These are phyloP conservation scores for Ruditapes philippinarum DNA, from an alignment of 1,140 invertebrate species.

Conservation along the genomic window DNA sequence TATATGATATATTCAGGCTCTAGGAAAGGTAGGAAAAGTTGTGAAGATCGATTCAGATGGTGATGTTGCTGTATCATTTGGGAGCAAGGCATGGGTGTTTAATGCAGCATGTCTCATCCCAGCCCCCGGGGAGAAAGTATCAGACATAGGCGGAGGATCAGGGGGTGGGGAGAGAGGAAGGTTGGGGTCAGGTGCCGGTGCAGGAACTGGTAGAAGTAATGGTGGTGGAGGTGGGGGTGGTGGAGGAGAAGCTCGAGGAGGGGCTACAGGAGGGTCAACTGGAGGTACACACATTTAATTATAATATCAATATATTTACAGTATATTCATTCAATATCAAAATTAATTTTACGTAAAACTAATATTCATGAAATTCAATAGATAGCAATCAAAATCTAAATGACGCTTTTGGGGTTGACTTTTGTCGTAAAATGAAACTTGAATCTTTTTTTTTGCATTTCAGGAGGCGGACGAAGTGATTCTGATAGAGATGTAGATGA, in stretches of 20 bases:
- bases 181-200: neutral
- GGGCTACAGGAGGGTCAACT: neutral
- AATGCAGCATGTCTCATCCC: constrained; percentile 71
- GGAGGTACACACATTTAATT: too few species aligned
- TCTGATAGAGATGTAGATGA: constrained; percentile 39
- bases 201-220: neutral
- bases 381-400: too few species aligned
- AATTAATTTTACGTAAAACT: too few species aligned
- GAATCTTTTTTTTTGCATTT: too few species aligned
- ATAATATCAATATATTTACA: too few species aligned
- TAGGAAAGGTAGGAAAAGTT: constrained; percentile 74
- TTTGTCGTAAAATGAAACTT: too few species aligned
- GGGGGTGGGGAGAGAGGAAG: neutral
- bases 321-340: too few species aligned
- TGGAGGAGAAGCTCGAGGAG: neutral
- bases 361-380: too few species aligned
- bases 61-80: constrained; percentile 75
- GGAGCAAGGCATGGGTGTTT: constrained; percentile 72
- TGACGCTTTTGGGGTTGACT: too few species aligned
- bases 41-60: constrained; percentile 79
- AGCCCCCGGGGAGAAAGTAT: constrained; percentile 35
- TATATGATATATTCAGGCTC: constrained; percentile 64
- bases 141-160: neutral
- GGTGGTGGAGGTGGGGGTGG: neutral
- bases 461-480: neutral